Percentiles rank a stretch among this genome's conserved stretches.
Conservation (phyloP, 2,888 invertebrate genomes). For the Lamellibrachia satsuma region DNA sequence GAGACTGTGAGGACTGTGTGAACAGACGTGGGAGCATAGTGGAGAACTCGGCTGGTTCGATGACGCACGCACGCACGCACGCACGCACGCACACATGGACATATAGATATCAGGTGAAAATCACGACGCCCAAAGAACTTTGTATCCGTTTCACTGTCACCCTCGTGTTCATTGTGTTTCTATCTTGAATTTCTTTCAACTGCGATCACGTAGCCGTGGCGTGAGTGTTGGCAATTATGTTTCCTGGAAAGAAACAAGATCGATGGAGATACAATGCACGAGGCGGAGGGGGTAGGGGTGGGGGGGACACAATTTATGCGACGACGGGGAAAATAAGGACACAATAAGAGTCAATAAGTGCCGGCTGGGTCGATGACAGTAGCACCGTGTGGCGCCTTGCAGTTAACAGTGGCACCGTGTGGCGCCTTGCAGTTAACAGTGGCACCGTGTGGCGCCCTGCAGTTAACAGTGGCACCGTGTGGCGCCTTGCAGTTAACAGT, state of each 20-base stretch:
- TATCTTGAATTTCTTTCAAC: not conserved
- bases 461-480: too few species aligned
- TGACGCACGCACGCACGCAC: not conserved
- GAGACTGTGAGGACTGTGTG: too few species aligned
- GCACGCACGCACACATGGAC: not conserved
- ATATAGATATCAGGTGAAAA: not conserved
- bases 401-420: not conserved
- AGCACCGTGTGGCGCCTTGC: not conserved
- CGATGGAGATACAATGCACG: not conserved
- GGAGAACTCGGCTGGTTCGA: too few species aligned
- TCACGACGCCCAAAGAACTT: not conserved
- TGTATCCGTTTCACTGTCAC: not conserved
- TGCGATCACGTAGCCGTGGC: not conserved
- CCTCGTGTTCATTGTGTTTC: not conserved
- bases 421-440: too few species aligned
- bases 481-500: too few species aligned
- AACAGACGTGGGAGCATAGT: too few species aligned
- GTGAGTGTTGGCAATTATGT: slow-evolving; percentile 5
- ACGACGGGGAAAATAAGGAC: not conserved
- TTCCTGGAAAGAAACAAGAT: not conserved
- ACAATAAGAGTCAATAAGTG: not conserved
- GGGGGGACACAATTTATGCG: not conserved
- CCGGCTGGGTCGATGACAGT: not conserved
- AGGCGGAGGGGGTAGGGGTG: not conserved
- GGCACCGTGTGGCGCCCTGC: too few species aligned